Evolutionary conservation across 2,113 vertebrate genomes (phyloP).

Genomic region (Spermophilus dauricus): DNA sequence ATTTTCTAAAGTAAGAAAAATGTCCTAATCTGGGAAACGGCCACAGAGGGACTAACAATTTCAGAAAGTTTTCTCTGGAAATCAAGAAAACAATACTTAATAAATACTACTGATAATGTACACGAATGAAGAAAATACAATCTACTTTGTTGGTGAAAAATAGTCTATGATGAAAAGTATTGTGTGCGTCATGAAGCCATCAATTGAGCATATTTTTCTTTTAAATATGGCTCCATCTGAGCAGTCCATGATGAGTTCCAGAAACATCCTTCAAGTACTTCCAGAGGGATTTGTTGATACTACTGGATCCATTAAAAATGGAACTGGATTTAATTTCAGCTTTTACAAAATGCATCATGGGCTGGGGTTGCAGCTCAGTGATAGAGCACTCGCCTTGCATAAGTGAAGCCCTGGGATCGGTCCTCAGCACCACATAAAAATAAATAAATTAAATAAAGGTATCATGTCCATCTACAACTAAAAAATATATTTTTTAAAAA

Average conservation of each 20-base stretch:
- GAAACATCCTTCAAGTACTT: not conserved
- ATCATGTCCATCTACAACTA: no score
- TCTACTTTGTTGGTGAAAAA: not conserved
- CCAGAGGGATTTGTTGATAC: not conserved
- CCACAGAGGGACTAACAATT: not conserved
- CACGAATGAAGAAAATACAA: not conserved
- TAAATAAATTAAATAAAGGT: no score
- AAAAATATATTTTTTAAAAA: not conserved
- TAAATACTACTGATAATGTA: not conserved
- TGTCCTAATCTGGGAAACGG: not conserved
- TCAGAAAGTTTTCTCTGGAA: not conserved
- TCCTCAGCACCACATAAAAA: no score
- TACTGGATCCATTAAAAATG: not conserved
- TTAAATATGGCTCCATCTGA: not conserved
- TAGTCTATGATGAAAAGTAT: not conserved
- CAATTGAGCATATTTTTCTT: not conserved
- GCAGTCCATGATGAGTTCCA: not conserved
- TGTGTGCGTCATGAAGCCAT: not conserved
- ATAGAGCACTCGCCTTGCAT: no score
- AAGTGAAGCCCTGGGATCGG: no score
- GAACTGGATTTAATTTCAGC: not conserved
- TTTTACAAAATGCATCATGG: no score
- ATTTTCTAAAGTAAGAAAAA: slow-evolving; percentile 33
- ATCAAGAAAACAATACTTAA: slow-evolving; percentile 28
- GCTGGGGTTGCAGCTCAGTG: no score